Percentiles rank a stretch among this genome's conserved stretches.
These are phyloP conservation scores for Philaethria dido DNA, from an alignment of 2,888 invertebrate species.

Conservation along the genomic window DNA sequence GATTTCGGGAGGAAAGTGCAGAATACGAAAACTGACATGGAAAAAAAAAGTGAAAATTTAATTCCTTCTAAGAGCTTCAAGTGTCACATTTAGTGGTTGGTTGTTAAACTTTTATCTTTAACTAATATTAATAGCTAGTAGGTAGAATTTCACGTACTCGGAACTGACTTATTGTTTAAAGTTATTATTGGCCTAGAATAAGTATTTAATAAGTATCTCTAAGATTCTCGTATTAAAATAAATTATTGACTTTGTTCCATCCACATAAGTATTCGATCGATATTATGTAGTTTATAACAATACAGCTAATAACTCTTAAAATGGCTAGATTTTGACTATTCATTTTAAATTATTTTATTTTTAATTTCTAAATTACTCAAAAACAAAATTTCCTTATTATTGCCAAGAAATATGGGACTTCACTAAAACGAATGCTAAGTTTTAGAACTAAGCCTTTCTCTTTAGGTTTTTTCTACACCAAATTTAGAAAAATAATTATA, in stretches of 20 bases:
- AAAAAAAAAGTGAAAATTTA: too few relatives aligned
- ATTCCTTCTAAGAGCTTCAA: not conserved
- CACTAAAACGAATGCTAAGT: too few relatives aligned
- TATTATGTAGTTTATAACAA: slow-evolving; percentile 17
- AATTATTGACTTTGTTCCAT: slow-evolving; percentile 5
- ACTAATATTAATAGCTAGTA: not conserved
- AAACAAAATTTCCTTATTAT: not conserved
- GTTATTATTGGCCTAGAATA: slow-evolving; percentile 3
- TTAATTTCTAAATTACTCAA: not conserved
- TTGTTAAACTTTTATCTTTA: not conserved
- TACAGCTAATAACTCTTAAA: slow-evolving; percentile 37
- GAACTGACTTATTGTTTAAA: not conserved
- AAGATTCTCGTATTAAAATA: not conserved
- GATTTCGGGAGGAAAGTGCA: too few relatives aligned
- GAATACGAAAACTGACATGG: too few relatives aligned
- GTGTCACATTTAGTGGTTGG: not conserved
- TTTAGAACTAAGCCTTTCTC: too few relatives aligned
- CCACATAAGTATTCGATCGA: slow-evolving; percentile 19
- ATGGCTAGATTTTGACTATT: slow-evolving; percentile 68
- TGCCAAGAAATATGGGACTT: too few relatives aligned
- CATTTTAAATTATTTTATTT: not conserved
- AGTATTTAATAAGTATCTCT: slow-evolving; percentile 5
- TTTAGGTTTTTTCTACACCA: too few relatives aligned
- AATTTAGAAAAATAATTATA: too few relatives aligned
- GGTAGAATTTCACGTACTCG: not conserved